phyloP scores from a whole-genome alignment of 2,888 invertebrate genomes.

The Omphaloscelis lunosa region DNA sequence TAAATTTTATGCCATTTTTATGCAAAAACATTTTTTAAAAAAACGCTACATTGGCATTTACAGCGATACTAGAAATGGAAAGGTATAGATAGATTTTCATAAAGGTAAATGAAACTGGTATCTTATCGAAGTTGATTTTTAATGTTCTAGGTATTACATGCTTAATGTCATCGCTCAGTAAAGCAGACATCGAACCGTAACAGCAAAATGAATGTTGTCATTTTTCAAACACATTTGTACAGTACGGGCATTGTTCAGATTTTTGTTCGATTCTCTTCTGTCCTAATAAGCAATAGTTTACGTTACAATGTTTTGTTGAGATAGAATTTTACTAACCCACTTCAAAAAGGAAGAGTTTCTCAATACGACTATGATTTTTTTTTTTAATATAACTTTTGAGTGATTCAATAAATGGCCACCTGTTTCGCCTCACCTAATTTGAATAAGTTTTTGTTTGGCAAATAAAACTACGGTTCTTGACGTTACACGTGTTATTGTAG shows the following conservation, averaged over 20 bases:
- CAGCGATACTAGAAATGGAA: slow-evolving; percentile 25
- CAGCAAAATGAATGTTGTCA: background rate
- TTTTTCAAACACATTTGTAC: background rate
- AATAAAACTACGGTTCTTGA: slow-evolving; percentile 39
- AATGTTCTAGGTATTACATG: background rate
- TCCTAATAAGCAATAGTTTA: background rate
- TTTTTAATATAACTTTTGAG: slow-evolving; percentile 1
- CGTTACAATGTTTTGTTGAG: background rate
- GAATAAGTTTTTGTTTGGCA: slow-evolving; percentile 44
- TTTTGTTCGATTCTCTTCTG: background rate
- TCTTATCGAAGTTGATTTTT: slow-evolving; percentile 1
- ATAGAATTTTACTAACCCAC: background rate
- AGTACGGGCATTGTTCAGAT: background rate
- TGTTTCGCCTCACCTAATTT: slow-evolving; percentile 27
- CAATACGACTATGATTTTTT: too few species aligned
- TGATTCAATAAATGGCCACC: background rate
- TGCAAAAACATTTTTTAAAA: slow-evolving; percentile 2
- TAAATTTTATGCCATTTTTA: slow-evolving; percentile 31
- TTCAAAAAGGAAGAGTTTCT: too few species aligned
- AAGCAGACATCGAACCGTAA: background rate
- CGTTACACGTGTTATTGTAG: slow-evolving; percentile 14
- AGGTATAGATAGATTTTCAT: background rate
- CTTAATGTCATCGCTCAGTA: background rate
- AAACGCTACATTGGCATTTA: slow-evolving; percentile 15
- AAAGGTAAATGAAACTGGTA: background rate